These are phyloP conservation scores for Noctuana brunneofusca DNA, from an alignment of 2,888 invertebrate genomes.

Conservation along the genomic window DNA sequence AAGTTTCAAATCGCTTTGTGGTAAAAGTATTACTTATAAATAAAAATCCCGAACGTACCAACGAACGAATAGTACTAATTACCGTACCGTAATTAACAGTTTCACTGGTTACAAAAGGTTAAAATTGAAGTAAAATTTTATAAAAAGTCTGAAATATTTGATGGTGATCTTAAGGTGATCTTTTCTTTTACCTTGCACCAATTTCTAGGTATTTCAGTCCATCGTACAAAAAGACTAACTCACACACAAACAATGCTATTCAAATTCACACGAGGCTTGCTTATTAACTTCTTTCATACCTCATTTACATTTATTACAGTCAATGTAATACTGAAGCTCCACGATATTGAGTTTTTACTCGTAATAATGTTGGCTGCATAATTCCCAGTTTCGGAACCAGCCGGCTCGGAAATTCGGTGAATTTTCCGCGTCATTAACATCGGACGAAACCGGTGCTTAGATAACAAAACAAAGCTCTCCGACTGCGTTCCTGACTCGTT, in stretches of 20 bases:
- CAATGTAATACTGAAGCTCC: slow-evolving; percentile 39
- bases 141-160: too few species aligned
- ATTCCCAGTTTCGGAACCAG: slow-evolving; percentile 56
- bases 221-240: background rate
- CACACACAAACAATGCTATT: slow-evolving; percentile 20
- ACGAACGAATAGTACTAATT: too few species aligned
- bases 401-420: slow-evolving; percentile 49
- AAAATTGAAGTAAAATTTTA: too few species aligned
- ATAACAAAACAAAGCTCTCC: slow-evolving; percentile 46
- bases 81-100: too few species aligned
- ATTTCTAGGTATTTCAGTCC: slow-evolving; percentile 7
- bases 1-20: too few species aligned
- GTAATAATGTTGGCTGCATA: slow-evolving; percentile 63
- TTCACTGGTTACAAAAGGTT: too few species aligned
- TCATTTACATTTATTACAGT: slow-evolving; percentile 43
- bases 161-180: too few species aligned
- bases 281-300: slow-evolving; percentile 34
- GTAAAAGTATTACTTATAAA: too few species aligned
- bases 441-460: slow-evolving; percentile 37
- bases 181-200: slow-evolving; percentile 33
- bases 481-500: slow-evolving; percentile 5
- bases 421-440: slow-evolving; percentile 72
- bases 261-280: slow-evolving; percentile 21
- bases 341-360: slow-evolving; percentile 42
- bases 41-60: too few species aligned